Evolutionary conservation across 2,113 vertebrate genomes (phyloP), one percentile per base, ranked within the genome.

Genomic region (Rhegmatorhina hoffmannsi): DNA sequence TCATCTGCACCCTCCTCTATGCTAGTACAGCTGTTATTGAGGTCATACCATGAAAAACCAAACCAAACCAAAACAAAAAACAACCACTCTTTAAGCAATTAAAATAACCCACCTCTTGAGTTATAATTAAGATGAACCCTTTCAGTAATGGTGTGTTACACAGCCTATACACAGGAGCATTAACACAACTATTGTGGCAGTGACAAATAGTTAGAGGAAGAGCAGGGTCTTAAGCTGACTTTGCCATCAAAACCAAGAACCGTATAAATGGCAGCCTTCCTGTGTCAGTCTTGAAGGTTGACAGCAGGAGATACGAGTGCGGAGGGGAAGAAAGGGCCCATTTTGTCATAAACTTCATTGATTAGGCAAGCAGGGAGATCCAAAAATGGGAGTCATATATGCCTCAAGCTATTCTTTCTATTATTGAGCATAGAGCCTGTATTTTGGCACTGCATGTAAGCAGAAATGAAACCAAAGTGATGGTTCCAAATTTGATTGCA

Each of bases 71-170:
- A 64, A 21, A 10, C 46, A 5, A 69, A 49, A 36, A 56, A 72
- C 13, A 52, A 52, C 7, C 25, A 52, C 56, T 62, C 4, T n/a
- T 62, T 12, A 19, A 40, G 7, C 17, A 56, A 56, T 52, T 52
- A 60, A 84, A 83, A 40, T 15, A 69, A 73, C 33, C 9, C 2
- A 24, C 5, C 1, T 67, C 31, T 40, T 16, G 11, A 3, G 6
- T 78, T 36, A 17, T 58, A n/a, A 40, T 84, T 56, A 25, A 67
- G 10, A 40, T 34, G 3, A 10, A 83, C 4, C 6, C 25, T 67
- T 69, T 49, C 1, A 2, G 31, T 40, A 73, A 21, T 1, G 8
- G 2, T n/a, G 8, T 14, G 20, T 18, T 59, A 13, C 4, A 34
- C 7, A 58, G 13, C 2, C 43, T 43, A 13, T 46, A n/a, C 17